Percentiles rank a stretch among this genome's conserved stretches.
phyloP scores from a whole-genome alignment of 2,888 invertebrate genomes.

The Leptinotarsa haldemani region DNA sequence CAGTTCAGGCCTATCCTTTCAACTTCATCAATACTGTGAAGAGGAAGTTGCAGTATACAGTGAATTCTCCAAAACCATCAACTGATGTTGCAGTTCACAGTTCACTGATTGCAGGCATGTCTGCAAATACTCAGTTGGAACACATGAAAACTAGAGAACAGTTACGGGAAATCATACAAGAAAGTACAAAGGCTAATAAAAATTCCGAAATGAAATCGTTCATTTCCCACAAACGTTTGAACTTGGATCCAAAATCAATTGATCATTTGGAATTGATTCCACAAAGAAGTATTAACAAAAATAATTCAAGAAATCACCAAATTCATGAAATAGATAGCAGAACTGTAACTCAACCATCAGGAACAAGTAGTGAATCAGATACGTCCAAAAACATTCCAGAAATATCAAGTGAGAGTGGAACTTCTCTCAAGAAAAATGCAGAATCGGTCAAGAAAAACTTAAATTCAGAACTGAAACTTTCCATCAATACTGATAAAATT shows the following conservation, averaged over 20 bases:
- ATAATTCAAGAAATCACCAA: constrained; percentile 3
- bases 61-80: constrained; percentile 49
- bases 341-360: constrained; percentile 26
- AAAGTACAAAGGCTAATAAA: constrained; percentile 36
- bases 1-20: constrained; percentile 67
- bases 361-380: constrained; percentile 60
- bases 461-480: constrained; percentile 28
- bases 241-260: constrained; percentile 55
- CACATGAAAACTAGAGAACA: constrained; percentile 26
- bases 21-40: constrained; percentile 73
- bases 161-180: constrained; percentile 36
- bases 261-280: constrained; percentile 54
- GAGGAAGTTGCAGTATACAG: constrained; percentile 66
- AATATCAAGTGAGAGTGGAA: constrained; percentile 60
- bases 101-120: constrained; percentile 38
- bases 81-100: constrained; percentile 55
- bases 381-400: constrained; percentile 66
- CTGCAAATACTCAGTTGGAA: constrained; percentile 20
- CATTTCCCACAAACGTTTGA: constrained; percentile 55
- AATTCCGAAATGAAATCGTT: constrained; percentile 51
- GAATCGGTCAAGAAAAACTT: constrained; percentile 37
- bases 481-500: constrained; percentile 44
- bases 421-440: constrained; percentile 46
- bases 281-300: constrained; percentile 23
- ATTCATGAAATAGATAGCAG: constrained; percentile 5